Conservation (phyloP, 2,797 vertebrate species). For the Menidia menidia region DNA sequence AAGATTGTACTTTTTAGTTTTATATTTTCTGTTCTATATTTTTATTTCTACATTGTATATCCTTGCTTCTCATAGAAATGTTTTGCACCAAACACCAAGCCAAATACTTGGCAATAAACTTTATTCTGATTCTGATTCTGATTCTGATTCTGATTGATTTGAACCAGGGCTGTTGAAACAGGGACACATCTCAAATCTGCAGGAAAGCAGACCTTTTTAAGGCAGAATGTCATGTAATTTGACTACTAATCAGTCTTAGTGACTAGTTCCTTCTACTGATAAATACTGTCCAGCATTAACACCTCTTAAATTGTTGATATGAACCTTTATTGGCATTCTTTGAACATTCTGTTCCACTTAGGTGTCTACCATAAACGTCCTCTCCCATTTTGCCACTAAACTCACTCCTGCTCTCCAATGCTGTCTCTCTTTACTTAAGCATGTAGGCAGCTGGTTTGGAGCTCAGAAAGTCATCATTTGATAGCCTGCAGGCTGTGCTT, state of each 20-base stretch:
- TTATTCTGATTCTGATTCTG: too few relatives aligned
- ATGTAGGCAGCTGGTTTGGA: slow-evolving; percentile 40
- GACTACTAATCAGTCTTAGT: slow-evolving; percentile 55
- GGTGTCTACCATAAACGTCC: slow-evolving; percentile 44
- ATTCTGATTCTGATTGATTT: too few relatives aligned
- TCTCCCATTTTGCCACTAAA: slow-evolving; percentile 47
- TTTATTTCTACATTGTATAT: too few relatives aligned
- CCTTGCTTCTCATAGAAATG: too few relatives aligned
- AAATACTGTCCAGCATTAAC: slow-evolving; percentile 59
- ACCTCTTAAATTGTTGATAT: slow-evolving; percentile 64
- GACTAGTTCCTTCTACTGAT: slow-evolving; percentile 53
- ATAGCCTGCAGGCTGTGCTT: slow-evolving; percentile 67
- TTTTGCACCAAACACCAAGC: too few relatives aligned
- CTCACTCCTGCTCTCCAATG: slow-evolving; percentile 25
- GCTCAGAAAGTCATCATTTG: slow-evolving; percentile 71
- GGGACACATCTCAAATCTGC: too few relatives aligned
- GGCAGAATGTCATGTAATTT: slow-evolving; percentile 41
- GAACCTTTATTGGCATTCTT: slow-evolving; percentile 71
- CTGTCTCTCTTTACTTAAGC: slow-evolving; percentile 29
- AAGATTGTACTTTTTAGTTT: too few relatives aligned
- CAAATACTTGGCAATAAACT: too few relatives aligned
- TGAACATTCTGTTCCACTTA: slow-evolving; percentile 72
- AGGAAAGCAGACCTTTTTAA: too few relatives aligned
- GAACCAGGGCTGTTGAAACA: too few relatives aligned
- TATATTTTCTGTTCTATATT: too few relatives aligned